phyloP scores from a whole-genome alignment of 2,888 invertebrate genomes.

The Drosophila nr. medialis region DNA sequence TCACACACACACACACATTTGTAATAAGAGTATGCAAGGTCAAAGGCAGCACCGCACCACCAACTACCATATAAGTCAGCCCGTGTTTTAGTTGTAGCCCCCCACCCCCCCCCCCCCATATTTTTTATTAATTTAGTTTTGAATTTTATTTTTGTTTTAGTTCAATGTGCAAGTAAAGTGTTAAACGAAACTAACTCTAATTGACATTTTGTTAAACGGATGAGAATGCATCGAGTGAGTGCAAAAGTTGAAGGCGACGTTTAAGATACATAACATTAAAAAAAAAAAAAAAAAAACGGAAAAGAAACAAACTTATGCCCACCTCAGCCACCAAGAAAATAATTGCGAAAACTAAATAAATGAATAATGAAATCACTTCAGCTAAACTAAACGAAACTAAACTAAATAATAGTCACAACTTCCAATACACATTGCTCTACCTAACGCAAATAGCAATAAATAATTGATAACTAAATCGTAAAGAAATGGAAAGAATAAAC shows the following conservation, averaged over 20 bases:
- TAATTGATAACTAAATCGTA: slow-evolving; percentile 36
- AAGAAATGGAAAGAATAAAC: slow-evolving; percentile 8
- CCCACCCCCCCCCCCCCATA: neutral
- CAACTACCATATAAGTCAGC: slow-evolving; percentile 75
- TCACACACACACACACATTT: slow-evolving; percentile 7
- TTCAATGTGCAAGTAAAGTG: slow-evolving; percentile 72
- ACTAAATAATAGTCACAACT: slow-evolving; percentile 68
- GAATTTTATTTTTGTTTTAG: slow-evolving; percentile 74
- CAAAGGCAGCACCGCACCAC: slow-evolving; percentile 64
- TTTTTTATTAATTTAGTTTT: slow-evolving; percentile 53
- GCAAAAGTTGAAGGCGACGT: slow-evolving; percentile 25
- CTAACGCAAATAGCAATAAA: slow-evolving; percentile 56
- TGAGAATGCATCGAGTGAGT: slow-evolving; percentile 29
- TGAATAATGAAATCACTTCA: slow-evolving; percentile 29
- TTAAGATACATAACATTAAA: slow-evolving; percentile 28
- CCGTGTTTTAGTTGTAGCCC: slow-evolving; percentile 62
- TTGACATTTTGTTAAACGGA: slow-evolving; percentile 42
- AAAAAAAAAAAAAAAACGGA: slow-evolving; percentile 18
- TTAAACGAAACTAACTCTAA: slow-evolving; percentile 47
- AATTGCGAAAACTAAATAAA: slow-evolving; percentile 31
- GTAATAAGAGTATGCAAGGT: slow-evolving; percentile 37
- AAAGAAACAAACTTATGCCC: slow-evolving; percentile 69
- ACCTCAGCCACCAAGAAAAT: slow-evolving; percentile 79
- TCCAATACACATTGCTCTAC: slow-evolving; percentile 47
- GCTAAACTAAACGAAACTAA: slow-evolving; percentile 35